A percentile compares a stretch with the other conserved stretches of the same genome.
Conservation (phyloP, 2,888 invertebrate species). For the Hemithea aestivaria region DNA sequence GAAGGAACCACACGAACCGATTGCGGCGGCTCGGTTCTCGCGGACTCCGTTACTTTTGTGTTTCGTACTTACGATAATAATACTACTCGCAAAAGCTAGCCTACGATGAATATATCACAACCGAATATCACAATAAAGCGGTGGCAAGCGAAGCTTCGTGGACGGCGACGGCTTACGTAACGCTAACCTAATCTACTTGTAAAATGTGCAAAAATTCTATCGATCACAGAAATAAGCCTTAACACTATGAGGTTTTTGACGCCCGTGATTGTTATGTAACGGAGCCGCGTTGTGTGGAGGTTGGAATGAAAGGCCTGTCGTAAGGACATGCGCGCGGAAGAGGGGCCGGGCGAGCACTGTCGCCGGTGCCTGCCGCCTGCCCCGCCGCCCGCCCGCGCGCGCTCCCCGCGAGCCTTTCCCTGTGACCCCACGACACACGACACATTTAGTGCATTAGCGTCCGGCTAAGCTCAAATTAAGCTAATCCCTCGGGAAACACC, state of each 20-base stretch:
- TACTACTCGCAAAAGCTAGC: conserved; percentile 72
- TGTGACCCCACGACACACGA: conserved; percentile 28
- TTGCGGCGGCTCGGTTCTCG: conserved; percentile 42
- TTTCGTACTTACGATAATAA: conserved; percentile 12
- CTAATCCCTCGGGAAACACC: conserved; percentile 20
- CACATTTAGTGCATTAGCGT: conserved; percentile 40
- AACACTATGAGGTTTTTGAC: conserved; percentile 61
- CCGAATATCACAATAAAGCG: conserved; percentile 76
- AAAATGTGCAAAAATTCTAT: conserved; percentile 72
- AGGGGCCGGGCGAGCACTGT: conserved; percentile 71
- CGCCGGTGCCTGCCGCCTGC: conserved; percentile 39
- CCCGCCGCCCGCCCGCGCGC: conserved; percentile 28
- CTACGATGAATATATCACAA: conserved; percentile 71
- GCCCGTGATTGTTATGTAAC: conserved; percentile 70
- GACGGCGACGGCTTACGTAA: conserved; percentile 78
- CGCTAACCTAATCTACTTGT: conserved; percentile 65
- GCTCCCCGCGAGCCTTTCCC: conserved; percentile 22
- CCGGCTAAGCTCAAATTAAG: conserved; percentile 36
- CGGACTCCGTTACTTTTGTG: conserved; percentile 43
- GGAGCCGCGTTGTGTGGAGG: conserved; percentile 61
- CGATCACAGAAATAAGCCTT: conserved; percentile 76
- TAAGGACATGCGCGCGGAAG: conserved; percentile 66
- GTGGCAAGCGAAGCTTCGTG: conserved; percentile 77
- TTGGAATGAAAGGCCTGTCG: conserved; percentile 50
- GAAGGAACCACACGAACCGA: conserved; percentile 39